Evolutionary conservation across 2,888 invertebrate genomes (phyloP).

Genomic region (Agriopis aurantiaria): DNA sequence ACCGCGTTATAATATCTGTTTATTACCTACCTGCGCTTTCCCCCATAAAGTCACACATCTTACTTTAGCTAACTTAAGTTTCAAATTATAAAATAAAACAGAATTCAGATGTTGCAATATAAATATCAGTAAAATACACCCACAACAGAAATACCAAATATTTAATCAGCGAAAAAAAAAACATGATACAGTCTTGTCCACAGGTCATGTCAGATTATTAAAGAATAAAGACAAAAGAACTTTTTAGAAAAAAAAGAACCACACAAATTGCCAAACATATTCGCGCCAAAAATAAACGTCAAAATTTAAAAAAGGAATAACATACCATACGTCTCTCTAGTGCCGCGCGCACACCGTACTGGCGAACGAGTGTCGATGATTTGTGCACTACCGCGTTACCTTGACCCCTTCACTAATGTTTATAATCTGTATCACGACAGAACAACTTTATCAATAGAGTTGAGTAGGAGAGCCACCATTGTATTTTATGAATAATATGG

Average conservation of each 20-base stretch:
- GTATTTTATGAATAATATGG: neutral
- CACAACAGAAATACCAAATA: neutral
- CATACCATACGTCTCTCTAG: constrained; percentile 51
- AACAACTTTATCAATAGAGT: neutral
- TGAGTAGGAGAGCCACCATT: neutral
- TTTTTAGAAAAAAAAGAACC: neutral
- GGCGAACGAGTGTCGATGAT: constrained; percentile 35
- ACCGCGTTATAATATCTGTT: no score
- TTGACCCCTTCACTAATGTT: constrained; percentile 46
- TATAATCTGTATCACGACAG: constrained; percentile 14
- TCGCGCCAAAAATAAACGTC: constrained; percentile 19
- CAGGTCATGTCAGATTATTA: no score
- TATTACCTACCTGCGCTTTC: no score
- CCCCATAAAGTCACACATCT: no score
- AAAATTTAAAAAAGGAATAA: constrained; percentile 40
- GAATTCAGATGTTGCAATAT: no score
- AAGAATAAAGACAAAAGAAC: neutral
- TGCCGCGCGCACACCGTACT: constrained; percentile 51
- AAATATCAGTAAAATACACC: neutral
- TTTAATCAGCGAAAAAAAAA: no score
- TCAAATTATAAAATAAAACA: no score
- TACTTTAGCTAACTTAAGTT: no score
- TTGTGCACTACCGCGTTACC: constrained; percentile 45
- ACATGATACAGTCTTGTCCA: no score
- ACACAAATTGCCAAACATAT: neutral